Percentiles rank a stretch among this genome's conserved stretches.
phyloP scores from a whole-genome alignment of 2,888 invertebrate genomes.

The Corbicula japonica region DNA sequence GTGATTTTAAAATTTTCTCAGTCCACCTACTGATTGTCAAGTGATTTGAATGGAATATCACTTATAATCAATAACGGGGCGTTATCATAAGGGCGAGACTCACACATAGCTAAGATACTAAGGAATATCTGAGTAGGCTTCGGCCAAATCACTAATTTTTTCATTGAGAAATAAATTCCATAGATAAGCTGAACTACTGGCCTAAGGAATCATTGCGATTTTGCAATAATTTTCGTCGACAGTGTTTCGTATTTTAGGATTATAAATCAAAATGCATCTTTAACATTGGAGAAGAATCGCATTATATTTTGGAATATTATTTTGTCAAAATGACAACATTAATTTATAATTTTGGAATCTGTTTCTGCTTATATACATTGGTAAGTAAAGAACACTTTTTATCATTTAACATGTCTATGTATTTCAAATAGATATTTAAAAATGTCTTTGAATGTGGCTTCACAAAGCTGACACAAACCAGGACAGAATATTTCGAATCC shows the following conservation, averaged over 20 bases:
- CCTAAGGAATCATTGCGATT: neutral
- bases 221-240: neutral
- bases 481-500: too few species aligned
- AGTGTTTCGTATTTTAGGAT: neutral
- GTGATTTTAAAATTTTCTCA: too few species aligned
- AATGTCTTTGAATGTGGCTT: too few species aligned
- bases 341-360: constrained; percentile 8
- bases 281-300: neutral
- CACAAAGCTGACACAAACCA: too few species aligned
- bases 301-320: constrained; percentile 1
- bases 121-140: constrained; percentile 22
- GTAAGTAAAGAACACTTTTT: constrained; percentile 15
- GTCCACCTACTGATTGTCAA: constrained; percentile 11
- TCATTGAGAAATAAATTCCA: constrained; percentile 36
- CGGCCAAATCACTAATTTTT: constrained; percentile 18
- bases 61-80: constrained; percentile 13
- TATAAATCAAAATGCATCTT: neutral
- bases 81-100: constrained; percentile 23
- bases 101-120: constrained; percentile 21
- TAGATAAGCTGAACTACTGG: constrained; percentile 33
- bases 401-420: neutral
- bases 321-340: constrained; percentile 14
- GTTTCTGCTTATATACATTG: neutral
- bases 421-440: too few species aligned
- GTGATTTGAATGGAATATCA: constrained; percentile 1